These are phyloP conservation scores for Aurelia sp. DNA, from an alignment of 30 jellyfish, hydroid and myxozoan species.

Conservation along the genomic window DNA sequence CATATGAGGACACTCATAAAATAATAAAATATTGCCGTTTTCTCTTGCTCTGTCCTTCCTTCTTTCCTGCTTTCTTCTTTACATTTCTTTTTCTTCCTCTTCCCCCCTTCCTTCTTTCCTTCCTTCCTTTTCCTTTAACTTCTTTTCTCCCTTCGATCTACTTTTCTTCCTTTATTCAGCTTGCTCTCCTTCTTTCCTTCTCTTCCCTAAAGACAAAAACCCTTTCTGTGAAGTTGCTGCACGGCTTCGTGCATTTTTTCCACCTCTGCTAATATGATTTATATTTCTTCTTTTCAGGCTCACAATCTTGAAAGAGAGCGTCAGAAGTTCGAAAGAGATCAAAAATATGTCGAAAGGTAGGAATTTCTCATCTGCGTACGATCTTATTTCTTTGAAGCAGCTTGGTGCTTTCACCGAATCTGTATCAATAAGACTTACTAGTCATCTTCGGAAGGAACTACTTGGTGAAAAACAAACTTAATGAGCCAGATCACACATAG, in stretches of 20 bases:
- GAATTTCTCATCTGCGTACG: background rate
- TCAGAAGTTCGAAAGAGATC: slow-evolving; percentile 26
- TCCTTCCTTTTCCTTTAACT: background rate
- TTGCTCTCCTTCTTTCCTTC: background rate
- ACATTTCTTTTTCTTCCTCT: background rate
- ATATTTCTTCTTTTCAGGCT: background rate
- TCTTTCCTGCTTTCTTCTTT: no score
- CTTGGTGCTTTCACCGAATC: no score
- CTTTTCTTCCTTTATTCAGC: no score
- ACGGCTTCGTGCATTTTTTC: no score
- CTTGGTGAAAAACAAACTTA: no score
- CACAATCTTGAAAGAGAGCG: slow-evolving; percentile 6
- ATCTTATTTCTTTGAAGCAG: no score
- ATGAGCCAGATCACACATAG: no score
- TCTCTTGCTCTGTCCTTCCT: no score
- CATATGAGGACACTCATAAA: no score
- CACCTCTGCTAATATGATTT: background rate
- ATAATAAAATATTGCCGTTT: no score
- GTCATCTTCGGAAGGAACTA: no score
- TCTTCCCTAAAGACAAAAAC: background rate
- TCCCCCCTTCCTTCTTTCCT: background rate
- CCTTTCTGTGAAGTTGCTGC: background rate
- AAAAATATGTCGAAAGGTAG: slow-evolving; percentile 35
- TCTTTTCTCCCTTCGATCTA: background rate
- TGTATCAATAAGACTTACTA: background rate